Base-by-base conservation (phyloP, 30 jellyfish, hydroid and myxozoan species). In the Turritopsis dohrnii region DNA sequence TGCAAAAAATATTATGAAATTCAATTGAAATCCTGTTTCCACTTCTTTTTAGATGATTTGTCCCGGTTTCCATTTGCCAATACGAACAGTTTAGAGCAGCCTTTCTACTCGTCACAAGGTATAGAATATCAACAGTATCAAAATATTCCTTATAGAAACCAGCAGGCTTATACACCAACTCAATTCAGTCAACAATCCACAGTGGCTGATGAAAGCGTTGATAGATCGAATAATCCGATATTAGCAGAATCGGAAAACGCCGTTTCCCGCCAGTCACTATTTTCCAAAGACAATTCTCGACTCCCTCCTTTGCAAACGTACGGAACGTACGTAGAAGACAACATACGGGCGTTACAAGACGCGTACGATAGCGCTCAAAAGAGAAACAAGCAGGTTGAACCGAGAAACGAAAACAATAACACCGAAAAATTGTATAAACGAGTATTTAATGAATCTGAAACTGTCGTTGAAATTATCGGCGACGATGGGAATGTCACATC, bases 381-480 rank as follows among this genome's bases (percentile, higher is more conserved):
- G 13, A 5, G 60, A 41, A 41, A 13, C 60, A 5, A 41, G 13
- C 60, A 5, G 60, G 60, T 41, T 41, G 60, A 5, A 41, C 60
- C 5, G 60, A 41, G 60, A 5, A 41, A 41, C 60, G 60, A 41
- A 41, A 41, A 41, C 60, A 66, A 66, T n/a, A 0, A 7, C 22
- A 69, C 83, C 0, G 87, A 80, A 18, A 80, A 1, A 26, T 5
- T 25, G 8, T 65, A 80, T 80, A 80, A 80, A 29, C 87, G 87
- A 18, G 87, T 80, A 16, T 80, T 80, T 53, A 69, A 69, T 21
- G 87, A 80, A 28, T 28, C 65, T 17, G 87, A 80, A 80, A 80
- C 87, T 16, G 83, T 80, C 0, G 87, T 80, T 52, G 87, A 80
- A 1, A 25, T 28, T 21, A 80, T 80, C n/a, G 76, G 84, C 16